Percentiles rank a stretch among this genome's conserved stretches.
These are phyloP conservation scores for Homalodisca vitripennis DNA, from an alignment of 1,140 invertebrate genomes.

Conservation along the genomic window DNA sequence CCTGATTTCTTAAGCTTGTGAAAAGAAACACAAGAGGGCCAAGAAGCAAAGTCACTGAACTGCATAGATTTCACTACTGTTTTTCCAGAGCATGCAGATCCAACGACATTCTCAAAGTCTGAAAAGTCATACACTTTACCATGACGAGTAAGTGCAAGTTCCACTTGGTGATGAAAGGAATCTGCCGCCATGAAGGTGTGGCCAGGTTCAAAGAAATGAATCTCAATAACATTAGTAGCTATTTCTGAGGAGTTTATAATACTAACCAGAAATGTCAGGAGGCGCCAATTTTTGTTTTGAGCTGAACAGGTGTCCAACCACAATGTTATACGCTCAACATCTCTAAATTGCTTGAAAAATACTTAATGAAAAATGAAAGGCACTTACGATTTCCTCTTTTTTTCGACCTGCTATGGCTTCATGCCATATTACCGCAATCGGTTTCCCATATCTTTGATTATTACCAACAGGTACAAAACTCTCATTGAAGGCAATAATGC, in stretches of 20 bases:
- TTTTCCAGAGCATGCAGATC: neutral
- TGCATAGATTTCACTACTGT: neutral
- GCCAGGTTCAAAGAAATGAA: conserved; percentile 41
- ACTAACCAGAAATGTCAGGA: neutral
- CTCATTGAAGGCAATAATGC: too few species aligned
- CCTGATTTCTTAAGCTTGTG: conserved; percentile 7
- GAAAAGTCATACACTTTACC: neutral
- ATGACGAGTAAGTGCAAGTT: neutral
- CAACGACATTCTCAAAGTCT: neutral
- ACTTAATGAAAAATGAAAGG: conserved; percentile 33
- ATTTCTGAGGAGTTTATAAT: neutral
- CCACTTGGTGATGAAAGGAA: conserved; percentile 45
- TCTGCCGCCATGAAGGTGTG: conserved; percentile 34
- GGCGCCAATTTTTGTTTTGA: conserved; percentile 26
- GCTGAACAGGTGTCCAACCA: conserved; percentile 16
- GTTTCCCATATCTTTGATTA: neutral
- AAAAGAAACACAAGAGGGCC: neutral
- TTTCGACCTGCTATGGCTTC: conserved; percentile 37
- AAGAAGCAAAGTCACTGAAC: neutral
- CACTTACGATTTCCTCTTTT: conserved; percentile 38
- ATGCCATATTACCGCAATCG: conserved; percentile 29
- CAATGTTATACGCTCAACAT: conserved; percentile 32
- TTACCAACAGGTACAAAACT: conserved; percentile 24
- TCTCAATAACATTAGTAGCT: conserved; percentile 39
- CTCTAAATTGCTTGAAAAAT: conserved; percentile 20